Conservation (phyloP, 2,888 invertebrate genomes). For the Ceriagrion tenellum region DNA sequence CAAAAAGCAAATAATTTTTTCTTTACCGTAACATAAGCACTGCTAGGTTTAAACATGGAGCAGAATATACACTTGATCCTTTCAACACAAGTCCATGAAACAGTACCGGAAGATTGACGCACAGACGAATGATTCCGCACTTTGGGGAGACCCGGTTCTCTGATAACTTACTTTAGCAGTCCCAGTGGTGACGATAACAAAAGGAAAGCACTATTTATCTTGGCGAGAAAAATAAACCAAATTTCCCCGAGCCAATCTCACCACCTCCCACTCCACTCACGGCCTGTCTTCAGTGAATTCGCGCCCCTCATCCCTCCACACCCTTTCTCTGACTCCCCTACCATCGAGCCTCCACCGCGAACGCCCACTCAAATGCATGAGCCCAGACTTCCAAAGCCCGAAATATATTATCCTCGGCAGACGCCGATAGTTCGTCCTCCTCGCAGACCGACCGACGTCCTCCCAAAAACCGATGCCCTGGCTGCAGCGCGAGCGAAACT, state of each 20-base stretch:
- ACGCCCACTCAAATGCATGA: not conserved
- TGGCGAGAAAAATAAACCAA: not conserved
- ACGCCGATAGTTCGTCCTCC: not conserved
- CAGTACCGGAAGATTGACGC: not conserved
- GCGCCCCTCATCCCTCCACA: not conserved
- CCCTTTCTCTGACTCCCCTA: not conserved
- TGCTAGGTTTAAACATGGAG: not conserved
- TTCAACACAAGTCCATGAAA: not conserved
- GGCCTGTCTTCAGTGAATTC: not conserved
- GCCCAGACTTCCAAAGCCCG: not conserved
- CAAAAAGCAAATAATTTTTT: too few species aligned
- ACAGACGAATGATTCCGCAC: not conserved
- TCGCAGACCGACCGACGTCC: not conserved
- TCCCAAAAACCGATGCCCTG: not conserved
- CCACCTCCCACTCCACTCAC: not conserved
- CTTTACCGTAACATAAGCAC: too few species aligned
- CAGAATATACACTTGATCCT: not conserved
- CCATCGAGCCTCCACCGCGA: not conserved
- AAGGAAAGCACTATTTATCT: not conserved
- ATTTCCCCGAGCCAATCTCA: not conserved
- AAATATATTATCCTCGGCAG: slow-evolving; percentile 12
- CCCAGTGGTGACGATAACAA: not conserved
- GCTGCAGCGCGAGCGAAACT: not conserved
- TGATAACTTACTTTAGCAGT: not conserved
- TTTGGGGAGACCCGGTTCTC: not conserved